Evolutionary conservation across 2,113 vertebrate species (phyloP).

Genomic region (Camelus bactrianus): DNA sequence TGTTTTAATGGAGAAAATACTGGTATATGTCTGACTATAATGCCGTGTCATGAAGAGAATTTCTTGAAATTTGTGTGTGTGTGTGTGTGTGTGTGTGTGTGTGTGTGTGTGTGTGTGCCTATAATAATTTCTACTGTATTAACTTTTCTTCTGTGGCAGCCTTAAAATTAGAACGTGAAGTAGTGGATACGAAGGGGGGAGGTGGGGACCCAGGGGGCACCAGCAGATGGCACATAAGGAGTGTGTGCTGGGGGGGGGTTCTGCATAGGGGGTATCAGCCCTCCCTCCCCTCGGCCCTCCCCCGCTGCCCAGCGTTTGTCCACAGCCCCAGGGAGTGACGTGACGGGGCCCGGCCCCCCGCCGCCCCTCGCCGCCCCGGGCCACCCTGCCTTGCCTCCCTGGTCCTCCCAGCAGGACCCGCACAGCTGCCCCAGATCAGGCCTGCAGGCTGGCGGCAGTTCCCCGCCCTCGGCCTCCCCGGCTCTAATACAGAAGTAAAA

Average conservation of each 20-base stretch:
- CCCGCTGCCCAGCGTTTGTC: background rate
- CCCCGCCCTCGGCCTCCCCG: background rate
- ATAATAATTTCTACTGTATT: background rate
- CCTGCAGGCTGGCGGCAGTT: too few species aligned
- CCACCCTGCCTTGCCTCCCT: too few species aligned
- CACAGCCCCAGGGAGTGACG: accelerated
- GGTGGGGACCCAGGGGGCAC: background rate
- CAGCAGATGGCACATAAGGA: background rate
- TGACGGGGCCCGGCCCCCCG: background rate
- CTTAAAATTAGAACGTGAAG: background rate
- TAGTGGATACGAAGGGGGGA: background rate
- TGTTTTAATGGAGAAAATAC: too few species aligned
- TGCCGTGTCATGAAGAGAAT: too few species aligned
- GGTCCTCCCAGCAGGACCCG: background rate
- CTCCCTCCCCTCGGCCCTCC: accelerated
- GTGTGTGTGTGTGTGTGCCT: too few species aligned
- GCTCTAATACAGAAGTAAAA: background rate
- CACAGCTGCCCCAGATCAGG: accelerated
- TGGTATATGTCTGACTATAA: too few species aligned
- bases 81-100: too few species aligned
- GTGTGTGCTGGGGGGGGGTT: too few species aligned
- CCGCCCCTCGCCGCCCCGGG: too few species aligned
- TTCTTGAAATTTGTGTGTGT: too few species aligned
- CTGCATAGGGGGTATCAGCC: too few species aligned
- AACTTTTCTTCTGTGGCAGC: background rate